Evolutionary conservation across 2,113 vertebrate species (phyloP).

Genomic region (Hydropotes inermis): DNA sequence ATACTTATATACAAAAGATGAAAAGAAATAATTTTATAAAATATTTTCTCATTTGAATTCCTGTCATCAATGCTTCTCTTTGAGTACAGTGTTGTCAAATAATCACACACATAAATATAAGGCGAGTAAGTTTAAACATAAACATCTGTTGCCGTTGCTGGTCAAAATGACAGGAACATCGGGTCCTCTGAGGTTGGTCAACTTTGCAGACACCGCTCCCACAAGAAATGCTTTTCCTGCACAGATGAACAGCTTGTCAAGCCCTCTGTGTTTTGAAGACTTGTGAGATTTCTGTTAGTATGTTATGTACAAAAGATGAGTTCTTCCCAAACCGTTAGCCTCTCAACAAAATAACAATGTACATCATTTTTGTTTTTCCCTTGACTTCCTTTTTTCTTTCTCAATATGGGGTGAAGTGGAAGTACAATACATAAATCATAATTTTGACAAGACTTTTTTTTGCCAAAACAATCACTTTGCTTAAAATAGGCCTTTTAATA

Average conservation of each 20-base stretch:
- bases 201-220: neutral
- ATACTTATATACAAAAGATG: neutral
- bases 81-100: neutral
- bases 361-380: slow-evolving; percentile 30
- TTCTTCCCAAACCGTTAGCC: slow-evolving; percentile 35
- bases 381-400: neutral
- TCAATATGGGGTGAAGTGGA: neutral
- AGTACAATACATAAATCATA: neutral
- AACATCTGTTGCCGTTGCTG: slow-evolving; percentile 7
- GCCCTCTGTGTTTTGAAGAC: slow-evolving; percentile 2
- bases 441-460: neutral
- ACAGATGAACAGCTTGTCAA: slow-evolving; percentile 57
- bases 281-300: slow-evolving; percentile 5
- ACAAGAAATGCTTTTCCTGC: neutral
- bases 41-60: neutral
- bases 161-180: neutral
- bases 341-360: slow-evolving; percentile 29
- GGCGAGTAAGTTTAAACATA: neutral
- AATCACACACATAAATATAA: neutral
- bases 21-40: neutral
- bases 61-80: neutral
- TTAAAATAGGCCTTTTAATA: neutral
- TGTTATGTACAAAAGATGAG: slow-evolving; percentile 21
- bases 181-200: neutral
- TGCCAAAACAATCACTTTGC: neutral